phyloP scores from a whole-genome alignment of 2,113 vertebrate genomes.

The Agelaius tricolor region DNA sequence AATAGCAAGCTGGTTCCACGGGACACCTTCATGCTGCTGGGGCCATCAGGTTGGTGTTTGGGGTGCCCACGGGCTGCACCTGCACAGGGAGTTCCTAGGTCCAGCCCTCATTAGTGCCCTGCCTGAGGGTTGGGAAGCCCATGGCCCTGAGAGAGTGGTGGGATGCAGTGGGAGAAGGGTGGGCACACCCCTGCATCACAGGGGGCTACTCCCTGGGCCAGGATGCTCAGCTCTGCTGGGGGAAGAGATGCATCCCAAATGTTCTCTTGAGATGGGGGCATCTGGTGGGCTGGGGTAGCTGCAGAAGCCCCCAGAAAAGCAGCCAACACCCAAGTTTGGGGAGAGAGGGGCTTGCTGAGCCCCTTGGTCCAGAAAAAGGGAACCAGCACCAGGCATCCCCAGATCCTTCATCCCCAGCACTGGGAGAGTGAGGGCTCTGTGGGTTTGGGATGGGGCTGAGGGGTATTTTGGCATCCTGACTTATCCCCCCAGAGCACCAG shows the following conservation, averaged over 20 bases:
- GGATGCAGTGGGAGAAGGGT: neutral
- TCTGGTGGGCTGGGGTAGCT: neutral
- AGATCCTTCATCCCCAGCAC: neutral
- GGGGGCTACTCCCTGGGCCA: neutral
- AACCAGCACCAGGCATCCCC: no score
- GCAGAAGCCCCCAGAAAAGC: neutral
- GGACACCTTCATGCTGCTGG: no score
- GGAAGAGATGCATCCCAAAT: neutral
- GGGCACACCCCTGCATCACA: fast-evolving
- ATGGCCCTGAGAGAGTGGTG: fast-evolving
- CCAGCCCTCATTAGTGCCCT: no score
- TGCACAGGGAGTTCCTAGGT: no score
- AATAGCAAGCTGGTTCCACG: no score
- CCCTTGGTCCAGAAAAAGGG: neutral
- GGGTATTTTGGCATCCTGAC: neutral
- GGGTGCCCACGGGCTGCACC: no score
- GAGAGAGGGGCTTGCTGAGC: neutral
- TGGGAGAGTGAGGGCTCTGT: neutral
- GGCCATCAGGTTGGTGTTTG: no score
- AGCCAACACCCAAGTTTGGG: neutral
- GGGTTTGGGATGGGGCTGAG: neutral
- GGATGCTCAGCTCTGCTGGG: neutral
- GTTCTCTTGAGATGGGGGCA: neutral
- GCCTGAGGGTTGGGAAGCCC: neutral
- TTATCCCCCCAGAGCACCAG: neutral